Evolutionary conservation across 64 coral and sea anemone genomes (phyloP).

Genomic region (Anthopleura sola): DNA sequence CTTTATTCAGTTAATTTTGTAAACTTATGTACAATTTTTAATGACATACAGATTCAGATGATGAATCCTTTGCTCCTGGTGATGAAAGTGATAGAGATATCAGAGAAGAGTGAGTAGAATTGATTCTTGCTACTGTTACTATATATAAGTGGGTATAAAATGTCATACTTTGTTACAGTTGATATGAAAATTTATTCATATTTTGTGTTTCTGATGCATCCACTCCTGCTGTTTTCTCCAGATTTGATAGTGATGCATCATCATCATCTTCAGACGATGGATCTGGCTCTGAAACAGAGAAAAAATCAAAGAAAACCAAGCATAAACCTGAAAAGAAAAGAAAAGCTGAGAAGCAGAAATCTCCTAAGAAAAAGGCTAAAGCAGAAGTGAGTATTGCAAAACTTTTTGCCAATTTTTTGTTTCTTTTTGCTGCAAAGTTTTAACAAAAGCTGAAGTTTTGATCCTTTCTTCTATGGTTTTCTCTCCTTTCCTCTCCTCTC

Average conservation of each 20-base stretch:
- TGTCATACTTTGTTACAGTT: too few relatives aligned
- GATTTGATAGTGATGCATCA: constrained; percentile 87
- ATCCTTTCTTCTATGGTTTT: too few relatives aligned
- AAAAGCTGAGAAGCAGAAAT: constrained; percentile 58
- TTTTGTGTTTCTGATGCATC: too few relatives aligned
- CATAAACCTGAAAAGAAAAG: constrained; percentile 79
- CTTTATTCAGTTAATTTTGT: not conserved
- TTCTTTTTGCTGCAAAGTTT: not conserved
- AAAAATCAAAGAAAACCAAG: constrained; percentile 50
- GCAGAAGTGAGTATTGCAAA: constrained; percentile 22
- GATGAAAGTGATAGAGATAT: constrained; percentile 66
- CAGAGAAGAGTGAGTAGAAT: constrained; percentile 67
- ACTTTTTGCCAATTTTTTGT: not conserved
- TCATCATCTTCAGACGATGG: constrained; percentile 48
- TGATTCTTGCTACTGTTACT: too few relatives aligned
- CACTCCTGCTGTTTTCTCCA: not conserved
- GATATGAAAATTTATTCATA: too few relatives aligned
- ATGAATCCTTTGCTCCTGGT: constrained; percentile 80
- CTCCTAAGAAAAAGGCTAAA: constrained; percentile 85
- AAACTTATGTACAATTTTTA: not conserved
- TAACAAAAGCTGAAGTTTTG: not conserved
- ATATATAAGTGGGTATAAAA: too few relatives aligned
- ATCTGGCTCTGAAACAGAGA: constrained; percentile 51
- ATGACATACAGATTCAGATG: constrained; percentile 67
- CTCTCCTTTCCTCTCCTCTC: too few relatives aligned